These are phyloP conservation scores for Aleiodes leptofemur DNA, from an alignment of 2,888 invertebrate genomes.

Conservation along the genomic window DNA sequence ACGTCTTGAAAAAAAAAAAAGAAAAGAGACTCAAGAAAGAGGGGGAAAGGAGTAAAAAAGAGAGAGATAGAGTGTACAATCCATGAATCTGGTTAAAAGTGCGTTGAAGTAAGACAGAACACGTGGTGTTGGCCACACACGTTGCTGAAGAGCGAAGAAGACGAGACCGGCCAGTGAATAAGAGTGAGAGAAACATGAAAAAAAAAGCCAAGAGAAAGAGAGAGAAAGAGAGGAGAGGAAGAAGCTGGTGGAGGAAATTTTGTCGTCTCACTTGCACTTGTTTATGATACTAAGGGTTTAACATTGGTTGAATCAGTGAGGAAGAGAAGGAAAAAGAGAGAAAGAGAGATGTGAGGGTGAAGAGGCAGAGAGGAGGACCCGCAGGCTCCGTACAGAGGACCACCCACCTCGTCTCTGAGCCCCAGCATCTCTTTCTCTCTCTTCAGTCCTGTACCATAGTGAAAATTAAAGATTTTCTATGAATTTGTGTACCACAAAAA, in stretches of 20 bases:
- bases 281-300: conserved; percentile 9
- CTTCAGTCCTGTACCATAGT: conserved; percentile 37
- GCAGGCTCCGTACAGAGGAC: conserved; percentile 54
- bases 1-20: conserved; percentile 40
- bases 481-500: too few species aligned
- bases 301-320: conserved; percentile 2
- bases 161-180: conserved; percentile 39
- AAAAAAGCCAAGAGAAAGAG: background rate
- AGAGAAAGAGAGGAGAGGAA: conserved; percentile 18
- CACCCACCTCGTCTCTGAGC: conserved; percentile 55
- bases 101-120: conserved; percentile 41
- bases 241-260: conserved; percentile 1
- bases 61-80: conserved; percentile 18
- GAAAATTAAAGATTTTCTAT: conserved; percentile 15
- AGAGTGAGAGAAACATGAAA: conserved; percentile 15
- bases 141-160: conserved; percentile 51
- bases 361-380: conserved; percentile 49
- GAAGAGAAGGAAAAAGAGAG: conserved; percentile 26
- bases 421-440: conserved; percentile 48
- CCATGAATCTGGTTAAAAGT: conserved; percentile 6
- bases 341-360: conserved; percentile 25
- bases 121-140: conserved; percentile 58
- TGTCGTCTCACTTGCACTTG: conserved; percentile 6
- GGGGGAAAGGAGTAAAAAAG: conserved; percentile 46
- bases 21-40: background rate